Base-by-base conservation (phyloP, 2,888 invertebrate genomes). In the Cerceris ruficornis region DNA sequence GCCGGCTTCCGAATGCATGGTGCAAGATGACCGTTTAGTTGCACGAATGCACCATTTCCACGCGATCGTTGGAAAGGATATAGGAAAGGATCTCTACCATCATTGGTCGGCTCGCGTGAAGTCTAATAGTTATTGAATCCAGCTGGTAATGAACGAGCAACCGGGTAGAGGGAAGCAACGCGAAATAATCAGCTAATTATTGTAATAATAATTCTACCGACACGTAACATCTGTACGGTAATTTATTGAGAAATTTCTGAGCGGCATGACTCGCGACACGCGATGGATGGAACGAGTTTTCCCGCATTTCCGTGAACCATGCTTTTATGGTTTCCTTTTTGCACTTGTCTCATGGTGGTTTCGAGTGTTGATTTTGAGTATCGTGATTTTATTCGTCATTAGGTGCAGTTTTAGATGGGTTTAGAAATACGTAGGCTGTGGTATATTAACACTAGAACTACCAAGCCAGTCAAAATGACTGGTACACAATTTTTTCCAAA, bases 31-130 rank as follows among this genome's bases (percentile, higher is more conserved):
- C 9, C 69, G 50, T 69, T 77, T 80, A 80, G 65, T 57, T 43
- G 74, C 74, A 80, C 77, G 79, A 80, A 74, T 70, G 72, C 55
- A 61, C 68, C 55, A 80, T 74, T 65, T 74, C 67, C 69, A 52
- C 59, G 28, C 49, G 49, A 72, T 55, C 75, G 14, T 17, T 57
- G 55, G 50, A 41, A 43, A 6, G 41, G 59, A 28, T 28, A 28
- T 4, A 28, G 28, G 28, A 28, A 28, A 28, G 28, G 28, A 28
- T 28, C 28, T 39, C 28, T 39, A 57, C 49, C 15, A 64, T 8
- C 43, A 49, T 50, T 61, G 17, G 46, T 39, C 57, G 55, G 54
- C 50, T 73, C 69, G 81, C 76, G 75, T 74, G 66, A 75, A 80
- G 61, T n/a, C 15, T 39, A 54, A 55, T 69, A 65, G 70, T 72